Evolutionary conservation across 2,113 vertebrate genomes (phyloP).

Genomic region (Physeter macrocephalus): DNA sequence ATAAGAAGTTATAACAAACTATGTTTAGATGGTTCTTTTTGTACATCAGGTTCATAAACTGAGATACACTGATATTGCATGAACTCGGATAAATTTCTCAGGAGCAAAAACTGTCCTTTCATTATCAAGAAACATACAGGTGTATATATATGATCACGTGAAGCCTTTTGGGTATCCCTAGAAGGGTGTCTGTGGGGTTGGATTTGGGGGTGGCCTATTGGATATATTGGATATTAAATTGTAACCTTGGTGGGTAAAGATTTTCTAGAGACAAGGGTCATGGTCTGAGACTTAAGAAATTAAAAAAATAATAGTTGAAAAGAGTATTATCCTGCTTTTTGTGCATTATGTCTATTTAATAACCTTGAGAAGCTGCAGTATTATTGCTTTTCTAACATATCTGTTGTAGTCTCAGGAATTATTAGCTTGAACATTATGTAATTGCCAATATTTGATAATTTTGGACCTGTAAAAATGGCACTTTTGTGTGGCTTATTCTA

Average conservation of each 20-base stretch:
- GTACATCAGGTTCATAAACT: not conserved
- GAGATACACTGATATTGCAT: not conserved
- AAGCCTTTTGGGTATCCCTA: not conserved
- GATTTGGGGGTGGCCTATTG: not conserved
- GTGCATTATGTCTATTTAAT: not conserved
- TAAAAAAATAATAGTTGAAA: slow-evolving; percentile 20
- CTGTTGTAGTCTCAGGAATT: not conserved
- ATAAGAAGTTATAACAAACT: slow-evolving; percentile 1
- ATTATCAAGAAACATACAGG: not conserved
- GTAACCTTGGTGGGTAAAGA: not conserved
- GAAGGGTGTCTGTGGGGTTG: not conserved
- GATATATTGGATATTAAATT: not conserved
- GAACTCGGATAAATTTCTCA: not conserved
- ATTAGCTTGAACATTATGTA: not conserved
- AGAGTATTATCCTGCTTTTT: not conserved
- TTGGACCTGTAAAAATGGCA: not conserved
- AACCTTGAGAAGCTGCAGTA: not conserved
- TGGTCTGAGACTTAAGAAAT: not conserved
- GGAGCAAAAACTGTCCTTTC: not conserved
- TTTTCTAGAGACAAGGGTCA: not conserved
- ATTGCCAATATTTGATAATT: not conserved
- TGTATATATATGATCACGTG: not conserved
- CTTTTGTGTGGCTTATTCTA: not conserved
- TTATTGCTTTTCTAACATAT: not conserved
- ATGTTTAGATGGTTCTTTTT: not conserved